Evolutionary conservation across 2,113 vertebrate species (phyloP).

Genomic region (Larimichthys crocea): DNA sequence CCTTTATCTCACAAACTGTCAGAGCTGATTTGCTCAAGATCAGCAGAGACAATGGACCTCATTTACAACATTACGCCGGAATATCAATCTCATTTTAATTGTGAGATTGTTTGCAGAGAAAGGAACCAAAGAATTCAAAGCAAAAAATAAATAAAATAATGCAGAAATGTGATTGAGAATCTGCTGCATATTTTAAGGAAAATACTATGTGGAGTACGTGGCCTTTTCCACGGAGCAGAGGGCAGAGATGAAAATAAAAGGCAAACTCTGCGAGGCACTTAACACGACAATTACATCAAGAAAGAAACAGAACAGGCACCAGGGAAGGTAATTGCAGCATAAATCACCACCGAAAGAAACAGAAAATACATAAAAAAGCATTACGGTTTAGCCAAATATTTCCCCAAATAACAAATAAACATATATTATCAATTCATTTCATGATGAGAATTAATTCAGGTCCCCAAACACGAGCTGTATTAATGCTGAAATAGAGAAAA

Average conservation of each 20-base stretch:
- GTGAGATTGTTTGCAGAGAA: background rate
- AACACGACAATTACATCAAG: conserved; percentile 12
- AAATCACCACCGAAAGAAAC: conserved; percentile 27
- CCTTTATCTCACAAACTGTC: conserved; percentile 29
- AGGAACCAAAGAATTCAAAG: background rate
- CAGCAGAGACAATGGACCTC: conserved; percentile 22
- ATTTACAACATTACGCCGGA: conserved; percentile 20
- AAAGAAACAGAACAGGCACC: conserved; percentile 34
- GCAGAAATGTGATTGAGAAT: conserved; percentile 11
- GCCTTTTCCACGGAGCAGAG: background rate
- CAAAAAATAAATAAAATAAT: conserved; percentile 2
- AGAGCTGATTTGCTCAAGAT: conserved; percentile 30
- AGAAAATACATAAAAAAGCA: background rate
- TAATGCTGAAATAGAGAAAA: background rate
- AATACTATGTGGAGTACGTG: background rate
- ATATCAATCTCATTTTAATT: conserved; percentile 18
- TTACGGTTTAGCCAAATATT: conserved; percentile 1
- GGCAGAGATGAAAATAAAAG: conserved; percentile 34
- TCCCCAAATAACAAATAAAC: conserved; percentile 25
- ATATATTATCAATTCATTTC: conserved; percentile 6
- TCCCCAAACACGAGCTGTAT: background rate
- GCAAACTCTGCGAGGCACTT: conserved; percentile 12
- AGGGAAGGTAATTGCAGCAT: conserved; percentile 36
- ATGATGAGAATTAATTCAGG: conserved; percentile 16
- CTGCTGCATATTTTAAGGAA: background rate